These are phyloP conservation scores for Kuschelorhynchus macadamiae DNA, from an alignment of 2,888 invertebrate genomes.

Conservation along the genomic window DNA sequence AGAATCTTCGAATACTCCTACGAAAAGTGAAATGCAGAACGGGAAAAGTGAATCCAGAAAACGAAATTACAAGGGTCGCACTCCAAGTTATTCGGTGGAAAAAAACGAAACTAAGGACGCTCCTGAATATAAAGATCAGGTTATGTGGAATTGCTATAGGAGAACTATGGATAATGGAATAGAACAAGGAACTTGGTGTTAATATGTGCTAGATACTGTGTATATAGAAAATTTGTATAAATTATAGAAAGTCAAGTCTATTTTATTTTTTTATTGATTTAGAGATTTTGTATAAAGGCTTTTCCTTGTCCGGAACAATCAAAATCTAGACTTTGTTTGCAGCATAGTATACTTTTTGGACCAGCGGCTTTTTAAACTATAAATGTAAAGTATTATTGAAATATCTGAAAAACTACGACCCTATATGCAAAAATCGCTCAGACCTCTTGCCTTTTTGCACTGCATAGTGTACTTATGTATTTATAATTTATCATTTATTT, in stretches of 20 bases:
- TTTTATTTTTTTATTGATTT: background rate
- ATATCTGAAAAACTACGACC: too few species aligned
- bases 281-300: conserved; percentile 2
- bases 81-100: conserved; percentile 54
- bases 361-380: too few species aligned
- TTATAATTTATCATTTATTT: too few species aligned
- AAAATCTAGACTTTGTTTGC: too few species aligned
- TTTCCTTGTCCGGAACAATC: too few species aligned
- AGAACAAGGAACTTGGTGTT: conserved; percentile 65
- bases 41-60: conserved; percentile 70
- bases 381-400: too few species aligned
- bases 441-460: too few species aligned
- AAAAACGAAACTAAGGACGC: conserved; percentile 49
- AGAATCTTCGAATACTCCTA: conserved; percentile 65
- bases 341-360: too few species aligned
- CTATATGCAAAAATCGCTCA: too few species aligned
- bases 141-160: conserved; percentile 53
- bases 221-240: conserved; percentile 2
- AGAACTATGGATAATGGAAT: conserved; percentile 57
- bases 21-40: conserved; percentile 55
- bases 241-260: too few species aligned
- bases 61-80: conserved; percentile 73
- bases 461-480: too few species aligned
- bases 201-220: conserved; percentile 15
- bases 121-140: conserved; percentile 47